A percentile compares a stretch with the other conserved stretches of the same genome.
Evolutionary conservation across 2,797 vertebrate genomes (phyloP).

Genomic region (Craterocephalus amniculus): DNA sequence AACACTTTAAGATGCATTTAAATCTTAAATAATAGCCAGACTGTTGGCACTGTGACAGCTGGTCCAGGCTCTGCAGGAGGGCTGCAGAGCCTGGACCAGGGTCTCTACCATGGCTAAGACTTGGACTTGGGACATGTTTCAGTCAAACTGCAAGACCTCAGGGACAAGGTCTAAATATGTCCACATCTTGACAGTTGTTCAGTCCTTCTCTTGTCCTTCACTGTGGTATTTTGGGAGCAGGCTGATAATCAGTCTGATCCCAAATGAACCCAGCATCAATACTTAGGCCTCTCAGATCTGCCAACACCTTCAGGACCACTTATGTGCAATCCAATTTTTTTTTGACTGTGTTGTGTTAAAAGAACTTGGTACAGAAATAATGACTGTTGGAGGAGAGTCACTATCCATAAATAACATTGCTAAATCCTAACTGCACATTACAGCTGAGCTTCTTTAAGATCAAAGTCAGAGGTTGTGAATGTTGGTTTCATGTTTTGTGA

Average conservation of each 20-base stretch:
- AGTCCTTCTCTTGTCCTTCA: conserved; percentile 18
- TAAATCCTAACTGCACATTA: too few relatives aligned
- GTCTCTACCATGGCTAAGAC: conserved; percentile 1
- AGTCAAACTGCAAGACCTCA: background rate
- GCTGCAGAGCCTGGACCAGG: conserved; percentile 7
- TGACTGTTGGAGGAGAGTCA: too few relatives aligned
- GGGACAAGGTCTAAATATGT: background rate
- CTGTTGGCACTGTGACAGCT: conserved; percentile 58
- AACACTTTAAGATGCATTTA: conserved; percentile 52
- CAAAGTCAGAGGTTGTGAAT: too few relatives aligned
- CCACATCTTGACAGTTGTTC: conserved; percentile 2
- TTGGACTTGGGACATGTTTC: background rate
- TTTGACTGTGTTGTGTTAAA: background rate
- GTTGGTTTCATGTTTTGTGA: too few relatives aligned
- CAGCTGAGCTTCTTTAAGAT: too few relatives aligned
- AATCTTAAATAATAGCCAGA: conserved; percentile 51
- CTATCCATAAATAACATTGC: too few relatives aligned
- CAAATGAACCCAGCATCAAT: conserved; percentile 9
- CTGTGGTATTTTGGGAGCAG: conserved; percentile 38
- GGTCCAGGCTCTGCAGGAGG: conserved; percentile 46
- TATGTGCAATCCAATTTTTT: background rate
- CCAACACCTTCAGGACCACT: conserved; percentile 2
- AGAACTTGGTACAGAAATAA: background rate
- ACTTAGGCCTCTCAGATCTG: conserved; percentile 6
- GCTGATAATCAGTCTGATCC: conserved; percentile 46